These are phyloP conservation scores for Sinocyclocheilus maitianheensis DNA, from an alignment of 2,113 vertebrate genomes.

Conservation along the genomic window DNA sequence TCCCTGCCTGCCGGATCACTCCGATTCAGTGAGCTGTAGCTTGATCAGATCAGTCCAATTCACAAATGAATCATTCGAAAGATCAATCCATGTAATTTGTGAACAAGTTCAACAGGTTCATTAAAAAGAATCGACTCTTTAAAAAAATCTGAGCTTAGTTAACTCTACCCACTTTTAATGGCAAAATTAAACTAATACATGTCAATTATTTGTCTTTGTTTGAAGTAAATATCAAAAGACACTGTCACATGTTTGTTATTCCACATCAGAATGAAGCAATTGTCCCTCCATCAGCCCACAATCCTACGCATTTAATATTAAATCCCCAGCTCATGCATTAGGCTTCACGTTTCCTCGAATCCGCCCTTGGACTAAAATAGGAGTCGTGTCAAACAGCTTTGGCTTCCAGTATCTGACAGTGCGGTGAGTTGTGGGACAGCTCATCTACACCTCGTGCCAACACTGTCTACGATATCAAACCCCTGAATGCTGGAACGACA, in stretches of 20 bases:
- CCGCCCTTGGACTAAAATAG: background rate
- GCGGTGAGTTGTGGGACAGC: conserved; percentile 12
- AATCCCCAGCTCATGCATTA: background rate
- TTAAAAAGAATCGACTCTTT: background rate
- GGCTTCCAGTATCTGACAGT: background rate
- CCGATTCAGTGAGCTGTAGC: too few relatives aligned
- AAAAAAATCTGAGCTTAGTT: background rate
- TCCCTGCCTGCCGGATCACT: too few relatives aligned
- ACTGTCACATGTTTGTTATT: background rate
- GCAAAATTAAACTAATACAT: background rate
- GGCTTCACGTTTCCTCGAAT: background rate
- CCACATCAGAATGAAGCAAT: background rate
- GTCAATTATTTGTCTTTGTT: background rate
- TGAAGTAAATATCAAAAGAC: background rate
- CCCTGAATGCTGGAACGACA: background rate
- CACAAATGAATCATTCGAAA: too few relatives aligned
- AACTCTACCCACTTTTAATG: background rate
- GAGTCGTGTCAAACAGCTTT: background rate
- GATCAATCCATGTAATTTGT: too few relatives aligned
- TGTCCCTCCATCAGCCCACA: background rate
- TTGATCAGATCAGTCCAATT: too few relatives aligned
- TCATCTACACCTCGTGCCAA: conserved; percentile 3
- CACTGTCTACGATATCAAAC: background rate
- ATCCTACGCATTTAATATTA: background rate
- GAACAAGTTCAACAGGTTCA: background rate